Percentiles rank a stretch among this genome's conserved stretches.
phyloP scores from a whole-genome alignment of 1,140 invertebrate genomes.

The Dreissena polymorpha region DNA sequence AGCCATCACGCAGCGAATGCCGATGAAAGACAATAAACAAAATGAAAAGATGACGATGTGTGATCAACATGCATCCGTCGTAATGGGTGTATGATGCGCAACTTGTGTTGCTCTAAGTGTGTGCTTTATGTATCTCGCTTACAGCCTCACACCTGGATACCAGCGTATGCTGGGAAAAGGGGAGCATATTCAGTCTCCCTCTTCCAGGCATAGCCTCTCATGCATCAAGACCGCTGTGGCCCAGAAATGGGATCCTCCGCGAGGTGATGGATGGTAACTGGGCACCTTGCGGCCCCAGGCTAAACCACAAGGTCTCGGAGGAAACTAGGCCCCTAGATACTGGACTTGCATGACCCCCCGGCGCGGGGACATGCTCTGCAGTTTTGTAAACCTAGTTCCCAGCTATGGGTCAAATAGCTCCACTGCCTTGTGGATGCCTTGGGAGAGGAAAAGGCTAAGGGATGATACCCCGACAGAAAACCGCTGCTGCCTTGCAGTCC shows the following conservation, averaged over 20 bases:
- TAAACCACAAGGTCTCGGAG: slow-evolving; percentile 26
- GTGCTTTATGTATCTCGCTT: too few relatives aligned
- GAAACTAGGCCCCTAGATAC: slow-evolving; percentile 18
- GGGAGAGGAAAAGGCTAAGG: slow-evolving; percentile 28
- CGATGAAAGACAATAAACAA: too few relatives aligned
- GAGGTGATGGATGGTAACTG: slow-evolving; percentile 11
- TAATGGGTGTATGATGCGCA: too few relatives aligned
- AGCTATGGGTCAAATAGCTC: slow-evolving; percentile 44
- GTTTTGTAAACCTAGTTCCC: slow-evolving; percentile 20
- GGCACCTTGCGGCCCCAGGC: slow-evolving; percentile 27
- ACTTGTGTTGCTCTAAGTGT: too few relatives aligned
- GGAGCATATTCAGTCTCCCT: too few relatives aligned
- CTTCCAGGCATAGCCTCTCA: too few relatives aligned
- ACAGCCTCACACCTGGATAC: too few relatives aligned
- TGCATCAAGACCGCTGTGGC: too few relatives aligned
- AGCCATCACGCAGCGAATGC: too few relatives aligned
- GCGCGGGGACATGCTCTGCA: slow-evolving; percentile 30
- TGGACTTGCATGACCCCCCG: slow-evolving; percentile 12
- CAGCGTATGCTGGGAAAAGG: too few relatives aligned
- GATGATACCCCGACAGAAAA: slow-evolving; percentile 35
- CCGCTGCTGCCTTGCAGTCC: background rate
- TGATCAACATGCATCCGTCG: too few relatives aligned
- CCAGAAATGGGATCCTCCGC: background rate
- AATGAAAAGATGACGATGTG: too few relatives aligned
- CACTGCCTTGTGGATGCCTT: slow-evolving; percentile 24